Evolutionary conservation across 2,888 invertebrate species (phyloP).

Genomic region (Drosophila prolongata): DNA sequence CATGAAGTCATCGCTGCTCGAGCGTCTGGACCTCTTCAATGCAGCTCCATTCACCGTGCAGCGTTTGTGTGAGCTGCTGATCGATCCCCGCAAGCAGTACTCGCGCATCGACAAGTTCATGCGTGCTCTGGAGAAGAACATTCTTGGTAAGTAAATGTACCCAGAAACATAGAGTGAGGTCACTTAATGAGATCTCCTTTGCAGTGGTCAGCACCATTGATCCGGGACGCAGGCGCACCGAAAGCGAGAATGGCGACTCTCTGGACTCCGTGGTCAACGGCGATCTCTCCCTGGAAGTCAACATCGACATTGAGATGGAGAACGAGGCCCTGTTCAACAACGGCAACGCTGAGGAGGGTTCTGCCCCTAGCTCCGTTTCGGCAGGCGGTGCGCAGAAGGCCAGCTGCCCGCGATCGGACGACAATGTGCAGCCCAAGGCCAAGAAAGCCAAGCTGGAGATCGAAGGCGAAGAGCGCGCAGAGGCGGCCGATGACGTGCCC

Average conservation of each 20-base stretch:
- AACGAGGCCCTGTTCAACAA: conserved; percentile 84
- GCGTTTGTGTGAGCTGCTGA: conserved; percentile 96
- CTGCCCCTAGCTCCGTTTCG: conserved; percentile 6
- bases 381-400: conserved; percentile 41
- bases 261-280: conserved; percentile 85
- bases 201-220: conserved; percentile 91
- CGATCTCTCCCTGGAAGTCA: conserved; percentile 85
- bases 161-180: neutral
- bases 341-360: conserved; percentile 56
- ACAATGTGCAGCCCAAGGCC: conserved; percentile 84
- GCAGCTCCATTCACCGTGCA: conserved; percentile 98
- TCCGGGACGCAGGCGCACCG: conserved; percentile 87
- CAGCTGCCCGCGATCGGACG: conserved; percentile 75
- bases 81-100: conserved; percentile 96
- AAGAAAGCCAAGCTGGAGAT: conserved; percentile 83
- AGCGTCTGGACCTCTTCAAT: conserved; percentile 92
- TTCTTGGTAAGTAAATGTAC: conserved; percentile 85
- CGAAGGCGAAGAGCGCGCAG: conserved; percentile 53
- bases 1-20: conserved; percentile 93
- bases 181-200: conserved; percentile 8
- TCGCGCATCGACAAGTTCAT: conserved; percentile 98
- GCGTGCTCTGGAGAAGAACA: conserved; percentile 98
- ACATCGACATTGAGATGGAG: conserved; percentile 87
- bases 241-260: conserved; percentile 89
- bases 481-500: conserved; percentile 9